Evolutionary conservation across 2,888 invertebrate species (phyloP).

Genomic region (Vanessa cardui): DNA sequence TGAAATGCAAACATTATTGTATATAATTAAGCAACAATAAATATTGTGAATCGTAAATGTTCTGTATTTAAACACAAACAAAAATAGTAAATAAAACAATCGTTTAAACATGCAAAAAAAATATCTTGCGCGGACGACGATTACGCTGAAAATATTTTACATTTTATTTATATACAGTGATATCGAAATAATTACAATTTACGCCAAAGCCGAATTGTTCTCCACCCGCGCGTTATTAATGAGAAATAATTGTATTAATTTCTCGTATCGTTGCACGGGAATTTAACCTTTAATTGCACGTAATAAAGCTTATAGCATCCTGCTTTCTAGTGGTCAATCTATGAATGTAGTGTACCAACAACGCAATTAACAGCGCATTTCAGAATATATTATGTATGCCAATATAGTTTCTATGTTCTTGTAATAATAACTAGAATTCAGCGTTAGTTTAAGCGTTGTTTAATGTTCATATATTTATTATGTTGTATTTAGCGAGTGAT

Average conservation of each 20-base stretch:
- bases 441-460: background rate
- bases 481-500: slow-evolving; percentile 20
- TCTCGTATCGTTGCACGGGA: slow-evolving; percentile 10
- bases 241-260: slow-evolving; percentile 36
- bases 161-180: slow-evolving; percentile 20
- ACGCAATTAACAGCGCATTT: slow-evolving; percentile 23
- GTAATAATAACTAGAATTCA: slow-evolving; percentile 16
- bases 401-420: slow-evolving; percentile 23
- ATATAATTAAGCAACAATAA: background rate
- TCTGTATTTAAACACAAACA: background rate
- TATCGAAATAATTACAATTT: slow-evolving; percentile 34
- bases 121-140: background rate
- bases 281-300: slow-evolving; percentile 17
- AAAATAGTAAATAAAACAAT: background rate
- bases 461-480: slow-evolving; percentile 16
- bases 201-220: slow-evolving; percentile 32
- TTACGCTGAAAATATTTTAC: slow-evolving; percentile 19
- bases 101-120: background rate
- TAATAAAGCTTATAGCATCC: slow-evolving; percentile 13
- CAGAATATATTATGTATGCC: slow-evolving; percentile 17
- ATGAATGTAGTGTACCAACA: slow-evolving; percentile 1
- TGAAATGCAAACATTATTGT: background rate
- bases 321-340: slow-evolving; percentile 7
- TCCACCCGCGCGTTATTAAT: slow-evolving; percentile 38
- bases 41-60: background rate